These are phyloP conservation scores for Cavia porcellus DNA, from an alignment of 2,113 vertebrate species.

Conservation along the genomic window DNA sequence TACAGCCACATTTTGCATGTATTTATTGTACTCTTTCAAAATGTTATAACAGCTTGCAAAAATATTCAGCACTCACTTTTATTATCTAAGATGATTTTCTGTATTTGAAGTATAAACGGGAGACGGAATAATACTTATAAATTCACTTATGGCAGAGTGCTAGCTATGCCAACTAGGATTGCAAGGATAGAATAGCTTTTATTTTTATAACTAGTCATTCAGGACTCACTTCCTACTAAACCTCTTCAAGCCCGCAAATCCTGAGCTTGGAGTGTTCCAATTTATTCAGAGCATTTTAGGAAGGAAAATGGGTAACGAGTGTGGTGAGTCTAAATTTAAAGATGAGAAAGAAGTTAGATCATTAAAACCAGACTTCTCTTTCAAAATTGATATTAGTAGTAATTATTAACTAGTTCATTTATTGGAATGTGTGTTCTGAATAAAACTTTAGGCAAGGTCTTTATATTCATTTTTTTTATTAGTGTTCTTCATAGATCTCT, in stretches of 20 bases:
- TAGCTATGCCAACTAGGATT: neutral
- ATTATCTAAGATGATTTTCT: constrained; percentile 59
- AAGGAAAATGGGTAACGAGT: neutral
- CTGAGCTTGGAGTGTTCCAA: neutral
- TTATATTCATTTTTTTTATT: neutral
- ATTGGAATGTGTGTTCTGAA: neutral
- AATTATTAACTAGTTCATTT: neutral
- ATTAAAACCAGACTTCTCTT: neutral
- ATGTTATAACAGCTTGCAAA: constrained; percentile 76
- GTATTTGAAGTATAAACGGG: constrained; percentile 66
- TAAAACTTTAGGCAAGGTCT: neutral
- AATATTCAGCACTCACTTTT: constrained; percentile 72
- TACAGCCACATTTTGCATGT: constrained; percentile 65
- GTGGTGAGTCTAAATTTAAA: constrained; percentile 1
- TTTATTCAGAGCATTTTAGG: constrained; percentile 1
- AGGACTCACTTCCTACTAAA: neutral
- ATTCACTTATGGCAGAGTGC: constrained; percentile 32
- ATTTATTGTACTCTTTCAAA: constrained; percentile 68
- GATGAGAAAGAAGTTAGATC: neutral
- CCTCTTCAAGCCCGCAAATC: neutral
- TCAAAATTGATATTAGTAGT: constrained; percentile 15
- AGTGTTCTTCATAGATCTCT: neutral
- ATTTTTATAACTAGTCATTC: neutral
- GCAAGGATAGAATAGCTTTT: constrained; percentile 25
- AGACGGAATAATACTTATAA: constrained; percentile 44